Base-by-base conservation (phyloP, 2,797 vertebrate species). In the Hoplostethus atlanticus region DNA sequence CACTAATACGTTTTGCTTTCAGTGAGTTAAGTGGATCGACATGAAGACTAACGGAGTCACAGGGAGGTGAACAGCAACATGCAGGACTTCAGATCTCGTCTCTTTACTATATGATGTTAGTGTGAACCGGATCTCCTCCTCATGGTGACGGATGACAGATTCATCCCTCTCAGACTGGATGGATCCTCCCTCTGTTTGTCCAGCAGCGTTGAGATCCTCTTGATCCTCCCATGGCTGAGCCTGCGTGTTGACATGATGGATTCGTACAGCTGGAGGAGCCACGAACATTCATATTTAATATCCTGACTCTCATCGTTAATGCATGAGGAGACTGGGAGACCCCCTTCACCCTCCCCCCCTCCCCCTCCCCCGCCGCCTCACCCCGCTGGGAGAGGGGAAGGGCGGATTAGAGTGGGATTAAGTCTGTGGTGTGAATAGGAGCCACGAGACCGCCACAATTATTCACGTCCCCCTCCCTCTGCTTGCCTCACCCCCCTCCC, bases 251-350 rank as follows among this genome's bases (percentile, higher is more conserved):
- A 89, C 81, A 54, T 91, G 87, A 92, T 91, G 38, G 77, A 88
- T 83, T 73, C 64, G 84, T 88, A 91, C 81, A 90, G 88, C 86
- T 62, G 71, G 79, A 88, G 89, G 80, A 86, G 79, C 61, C 66
- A 63, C 64, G 11, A 65, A 58, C 91, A 93, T 95, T 90, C 77
- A 93, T 94, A 92, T 94, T 94, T 94, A 89, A 94, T 94, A 84
- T 70, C 47, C 76, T 54, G 58, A 63, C 81, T 76, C 78, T 87
- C 87, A 94, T 95, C 59, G 86, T 88, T 94, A 88, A 95, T 95
- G 87, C 82, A 93, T 91, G 90, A 92, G 79, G 70, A 77, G 79
- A 77, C 73, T 73, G 78, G 88, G 83, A 90, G 87, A 87, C 71
- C 85, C 87, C 57, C 63, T 21, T 21, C 21, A 8, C 64, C 64